Conservation (phyloP, 2,888 invertebrate species). For the Girardia tigrina region DNA sequence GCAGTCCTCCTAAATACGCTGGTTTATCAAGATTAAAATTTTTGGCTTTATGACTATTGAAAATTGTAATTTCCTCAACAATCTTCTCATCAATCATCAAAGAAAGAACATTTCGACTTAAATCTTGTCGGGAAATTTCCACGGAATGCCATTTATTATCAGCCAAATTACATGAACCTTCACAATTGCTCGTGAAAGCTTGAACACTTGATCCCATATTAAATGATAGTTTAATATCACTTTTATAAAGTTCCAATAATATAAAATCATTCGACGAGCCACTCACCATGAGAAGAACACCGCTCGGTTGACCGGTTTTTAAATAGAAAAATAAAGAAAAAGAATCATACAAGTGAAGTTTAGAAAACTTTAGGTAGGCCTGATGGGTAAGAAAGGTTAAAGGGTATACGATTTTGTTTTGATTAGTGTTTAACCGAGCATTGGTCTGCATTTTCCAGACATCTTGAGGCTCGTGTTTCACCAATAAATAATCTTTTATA, state of each 20-base stretch:
- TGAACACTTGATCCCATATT: slow-evolving; percentile 12
- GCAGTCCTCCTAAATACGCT: neutral
- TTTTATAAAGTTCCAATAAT: neutral
- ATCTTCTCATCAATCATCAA: neutral
- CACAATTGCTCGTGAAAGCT: neutral
- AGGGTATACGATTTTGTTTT: neutral
- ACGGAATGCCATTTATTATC: neutral
- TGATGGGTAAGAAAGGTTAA: neutral
- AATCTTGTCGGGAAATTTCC: neutral
- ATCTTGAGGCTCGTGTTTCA: neutral
- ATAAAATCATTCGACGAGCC: neutral
- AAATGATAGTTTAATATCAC: neutral
- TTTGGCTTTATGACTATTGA: slow-evolving; percentile 5
- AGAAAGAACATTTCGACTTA: neutral
- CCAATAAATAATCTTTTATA: neutral
- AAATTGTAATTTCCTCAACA: neutral
- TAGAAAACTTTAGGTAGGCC: neutral
- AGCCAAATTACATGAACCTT: slow-evolving; percentile 1
- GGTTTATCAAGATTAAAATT: neutral
- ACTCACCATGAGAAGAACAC: neutral
- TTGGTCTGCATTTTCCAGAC: neutral
- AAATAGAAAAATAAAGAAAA: neutral
- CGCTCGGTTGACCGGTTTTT: neutral
- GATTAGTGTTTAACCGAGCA: neutral
- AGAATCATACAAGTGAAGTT: neutral